These are phyloP conservation scores for Carapus acus DNA, from an alignment of 2,797 vertebrate species.

Conservation along the genomic window DNA sequence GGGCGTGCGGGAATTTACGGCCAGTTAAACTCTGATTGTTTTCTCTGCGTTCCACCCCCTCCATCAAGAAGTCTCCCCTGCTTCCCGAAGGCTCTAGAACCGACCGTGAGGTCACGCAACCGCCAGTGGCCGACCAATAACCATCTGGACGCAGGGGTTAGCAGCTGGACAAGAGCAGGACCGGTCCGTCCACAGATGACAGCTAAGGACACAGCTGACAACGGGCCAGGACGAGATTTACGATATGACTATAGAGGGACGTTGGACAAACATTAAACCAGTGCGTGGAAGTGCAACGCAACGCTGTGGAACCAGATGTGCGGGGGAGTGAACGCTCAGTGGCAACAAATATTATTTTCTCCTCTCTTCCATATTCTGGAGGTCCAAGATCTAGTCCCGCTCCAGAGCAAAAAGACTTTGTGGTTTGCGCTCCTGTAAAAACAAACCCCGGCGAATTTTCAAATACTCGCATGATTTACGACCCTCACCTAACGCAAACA, in stretches of 20 bases:
- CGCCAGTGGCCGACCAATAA: background rate
- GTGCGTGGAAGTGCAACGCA: no score
- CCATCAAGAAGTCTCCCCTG: background rate
- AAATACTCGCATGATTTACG: conserved; percentile 11
- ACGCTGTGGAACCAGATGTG: conserved; percentile 6
- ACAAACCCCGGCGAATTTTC: conserved; percentile 1
- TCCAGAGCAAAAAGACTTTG: background rate
- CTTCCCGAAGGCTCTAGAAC: conserved; percentile 3
- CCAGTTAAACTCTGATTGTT: conserved; percentile 8
- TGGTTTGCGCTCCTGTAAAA: conserved; percentile 4
- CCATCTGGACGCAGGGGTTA: background rate
- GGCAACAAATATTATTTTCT: conserved; percentile 1
- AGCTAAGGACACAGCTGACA: background rate
- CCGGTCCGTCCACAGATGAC: background rate
- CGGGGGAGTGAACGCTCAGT: no score
- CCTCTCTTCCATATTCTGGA: background rate
- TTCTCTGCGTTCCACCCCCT: background rate
- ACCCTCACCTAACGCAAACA: background rate
- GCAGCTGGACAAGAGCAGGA: background rate
- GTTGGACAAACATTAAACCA: no score
- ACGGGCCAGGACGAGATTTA: background rate
- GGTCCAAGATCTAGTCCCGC: background rate
- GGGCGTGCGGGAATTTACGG: conserved; percentile 13
- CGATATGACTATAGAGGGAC: background rate
- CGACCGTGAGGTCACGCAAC: conserved; percentile 21